phyloP scores from a whole-genome alignment of 2,113 vertebrate genomes.

The Paramisgurnus dabryanus region DNA sequence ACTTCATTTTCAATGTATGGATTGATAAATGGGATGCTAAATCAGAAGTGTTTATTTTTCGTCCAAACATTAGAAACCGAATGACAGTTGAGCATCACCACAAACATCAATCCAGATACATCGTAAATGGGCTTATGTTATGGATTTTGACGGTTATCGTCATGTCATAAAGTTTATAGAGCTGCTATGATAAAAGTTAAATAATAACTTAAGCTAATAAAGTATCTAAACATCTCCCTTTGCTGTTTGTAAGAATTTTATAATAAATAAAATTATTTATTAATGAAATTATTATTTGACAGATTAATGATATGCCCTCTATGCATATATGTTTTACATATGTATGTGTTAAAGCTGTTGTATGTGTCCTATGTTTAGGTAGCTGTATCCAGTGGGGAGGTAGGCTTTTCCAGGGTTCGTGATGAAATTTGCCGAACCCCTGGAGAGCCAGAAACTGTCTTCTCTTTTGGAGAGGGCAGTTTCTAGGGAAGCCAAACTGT shows the following conservation, averaged over 20 bases:
- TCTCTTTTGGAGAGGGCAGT: conserved; percentile 91
- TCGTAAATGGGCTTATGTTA: too few relatives aligned
- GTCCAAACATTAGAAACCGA: not conserved
- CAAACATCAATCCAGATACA: not conserved
- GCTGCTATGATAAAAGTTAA: too few relatives aligned
- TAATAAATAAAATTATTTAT: too few relatives aligned
- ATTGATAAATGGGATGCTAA: not conserved
- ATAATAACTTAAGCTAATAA: too few relatives aligned
- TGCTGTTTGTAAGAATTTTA: too few relatives aligned
- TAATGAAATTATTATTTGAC: too few relatives aligned
- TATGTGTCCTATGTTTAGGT: conserved; percentile 74
- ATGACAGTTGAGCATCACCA: not conserved
- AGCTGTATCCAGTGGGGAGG: conserved; percentile 95
- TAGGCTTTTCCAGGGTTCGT: conserved; percentile 86
- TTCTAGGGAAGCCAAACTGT: conserved; percentile 95
- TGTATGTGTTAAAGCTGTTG: not conserved
- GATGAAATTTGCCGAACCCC: conserved; percentile 92
- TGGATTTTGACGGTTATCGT: too few relatives aligned
- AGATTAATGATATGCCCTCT: too few relatives aligned
- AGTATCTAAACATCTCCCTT: too few relatives aligned
- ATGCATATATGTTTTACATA: too few relatives aligned
- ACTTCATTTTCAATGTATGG: not conserved
- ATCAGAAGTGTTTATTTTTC: not conserved
- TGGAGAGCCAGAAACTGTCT: conserved; percentile 94
- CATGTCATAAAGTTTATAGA: too few relatives aligned